phyloP scores from a whole-genome alignment of 2,888 invertebrate species.

The Salticus scenicus region DNA sequence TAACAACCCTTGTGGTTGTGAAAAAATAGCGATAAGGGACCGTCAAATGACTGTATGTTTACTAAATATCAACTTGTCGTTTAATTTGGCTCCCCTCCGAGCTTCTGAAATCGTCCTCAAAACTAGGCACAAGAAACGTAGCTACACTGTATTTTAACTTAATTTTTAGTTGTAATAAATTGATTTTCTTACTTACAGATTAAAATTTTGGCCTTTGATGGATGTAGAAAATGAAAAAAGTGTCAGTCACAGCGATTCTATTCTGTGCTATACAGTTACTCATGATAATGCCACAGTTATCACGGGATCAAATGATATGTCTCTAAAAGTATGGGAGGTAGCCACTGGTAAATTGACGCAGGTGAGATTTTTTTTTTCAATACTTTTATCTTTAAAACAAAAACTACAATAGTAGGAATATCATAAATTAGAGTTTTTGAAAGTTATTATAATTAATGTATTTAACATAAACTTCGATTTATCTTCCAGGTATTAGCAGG shows the following conservation, averaged over 20 bases:
- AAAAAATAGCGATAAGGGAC: too few relatives aligned
- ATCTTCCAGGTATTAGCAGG: slow-evolving; percentile 86
- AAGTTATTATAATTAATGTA: too few relatives aligned
- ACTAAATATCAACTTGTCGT: too few relatives aligned
- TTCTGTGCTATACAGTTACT: slow-evolving; percentile 89
- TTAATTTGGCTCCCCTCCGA: too few relatives aligned
- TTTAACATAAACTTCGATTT: not conserved
- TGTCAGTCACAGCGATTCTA: slow-evolving; percentile 88
- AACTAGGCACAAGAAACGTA: too few relatives aligned
- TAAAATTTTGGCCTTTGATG: slow-evolving; percentile 81
- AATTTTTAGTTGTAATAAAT: too few relatives aligned
- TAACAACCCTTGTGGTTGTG: too few relatives aligned
- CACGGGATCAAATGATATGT: slow-evolving; percentile 91
- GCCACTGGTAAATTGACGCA: slow-evolving; percentile 92
- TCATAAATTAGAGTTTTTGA: too few relatives aligned
- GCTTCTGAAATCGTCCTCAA: too few relatives aligned
- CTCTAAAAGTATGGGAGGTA: slow-evolving; percentile 93
- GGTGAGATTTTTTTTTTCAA: slow-evolving; percentile 78
- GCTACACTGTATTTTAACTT: too few relatives aligned
- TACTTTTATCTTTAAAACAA: not conserved
- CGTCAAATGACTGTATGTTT: too few relatives aligned
- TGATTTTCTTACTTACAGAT: slow-evolving; percentile 45
- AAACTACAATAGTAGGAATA: too few relatives aligned
- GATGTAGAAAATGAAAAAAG: slow-evolving; percentile 83
- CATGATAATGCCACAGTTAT: slow-evolving; percentile 87